Conservation (phyloP, 2,888 invertebrate genomes). For the Monochamus alternatus region DNA sequence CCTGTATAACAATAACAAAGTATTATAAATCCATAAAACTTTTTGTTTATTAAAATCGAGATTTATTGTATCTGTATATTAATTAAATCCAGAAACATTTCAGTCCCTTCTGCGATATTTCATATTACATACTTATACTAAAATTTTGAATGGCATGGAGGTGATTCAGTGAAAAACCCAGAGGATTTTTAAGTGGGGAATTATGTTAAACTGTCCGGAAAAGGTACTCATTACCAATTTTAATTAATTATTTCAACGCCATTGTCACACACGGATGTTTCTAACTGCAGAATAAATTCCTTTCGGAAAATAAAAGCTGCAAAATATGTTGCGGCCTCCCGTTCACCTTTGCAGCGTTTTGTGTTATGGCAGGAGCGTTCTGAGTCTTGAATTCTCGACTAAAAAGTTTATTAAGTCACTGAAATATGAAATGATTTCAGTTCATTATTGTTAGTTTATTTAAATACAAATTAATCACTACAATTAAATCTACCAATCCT, state of each 20-base stretch:
- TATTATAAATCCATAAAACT: no score
- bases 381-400: neutral
- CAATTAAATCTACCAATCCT: no score
- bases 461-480: no score
- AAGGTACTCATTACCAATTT: conserved; percentile 34
- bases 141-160: neutral
- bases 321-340: conserved; percentile 23
- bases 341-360: conserved; percentile 15
- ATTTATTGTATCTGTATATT: no score
- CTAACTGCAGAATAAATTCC: conserved; percentile 43
- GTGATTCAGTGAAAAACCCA: neutral
- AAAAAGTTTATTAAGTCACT: no score
- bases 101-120: no score
- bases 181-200: conserved; percentile 33
- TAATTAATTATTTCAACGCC: conserved; percentile 24
- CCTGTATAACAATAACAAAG: no score
- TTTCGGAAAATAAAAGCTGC: conserved; percentile 40
- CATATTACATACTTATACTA: no score
- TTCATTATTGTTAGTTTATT: no score
- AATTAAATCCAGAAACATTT: no score
- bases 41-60: no score
- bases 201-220: conserved; percentile 22
- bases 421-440: no score
- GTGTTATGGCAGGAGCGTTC: conserved; percentile 15
- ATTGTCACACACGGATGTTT: conserved; percentile 37